Evolutionary conservation across 2,888 invertebrate genomes (phyloP).

Genomic region (Chironomus riparius): DNA sequence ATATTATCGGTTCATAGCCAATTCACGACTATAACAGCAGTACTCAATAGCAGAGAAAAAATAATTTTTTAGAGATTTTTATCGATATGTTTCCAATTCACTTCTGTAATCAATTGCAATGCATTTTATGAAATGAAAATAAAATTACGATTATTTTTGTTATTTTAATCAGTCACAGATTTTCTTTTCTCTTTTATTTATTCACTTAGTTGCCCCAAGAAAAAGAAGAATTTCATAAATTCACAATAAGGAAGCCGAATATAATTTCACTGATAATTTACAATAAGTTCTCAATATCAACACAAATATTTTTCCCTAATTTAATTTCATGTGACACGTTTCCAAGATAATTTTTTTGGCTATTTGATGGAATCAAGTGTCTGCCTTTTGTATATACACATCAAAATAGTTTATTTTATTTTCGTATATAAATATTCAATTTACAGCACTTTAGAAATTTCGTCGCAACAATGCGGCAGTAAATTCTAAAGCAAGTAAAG

Average conservation of each 20-base stretch:
- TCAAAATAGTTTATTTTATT: too few species aligned
- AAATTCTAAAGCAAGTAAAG: too few species aligned
- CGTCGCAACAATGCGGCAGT: too few species aligned
- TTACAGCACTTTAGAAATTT: too few species aligned
- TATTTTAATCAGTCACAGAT: neutral
- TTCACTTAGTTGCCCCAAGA: neutral
- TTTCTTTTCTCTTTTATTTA: neutral
- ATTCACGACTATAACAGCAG: neutral
- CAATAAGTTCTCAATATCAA: too few species aligned
- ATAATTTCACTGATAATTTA: too few species aligned
- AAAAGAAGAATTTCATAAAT: neutral
- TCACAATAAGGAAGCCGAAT: neutral
- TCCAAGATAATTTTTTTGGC: too few species aligned
- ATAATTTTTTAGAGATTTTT: neutral
- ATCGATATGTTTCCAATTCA: neutral
- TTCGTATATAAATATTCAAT: too few species aligned
- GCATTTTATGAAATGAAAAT: neutral
- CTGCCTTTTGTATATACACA: too few species aligned
- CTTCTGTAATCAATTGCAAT: neutral
- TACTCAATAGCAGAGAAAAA: neutral
- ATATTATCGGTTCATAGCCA: neutral
- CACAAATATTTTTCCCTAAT: too few species aligned
- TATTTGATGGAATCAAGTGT: too few species aligned
- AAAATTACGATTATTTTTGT: neutral
- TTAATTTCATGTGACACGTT: too few species aligned